phyloP scores from a whole-genome alignment of 2,797 vertebrate genomes.

The Heterohyrax brucei region DNA sequence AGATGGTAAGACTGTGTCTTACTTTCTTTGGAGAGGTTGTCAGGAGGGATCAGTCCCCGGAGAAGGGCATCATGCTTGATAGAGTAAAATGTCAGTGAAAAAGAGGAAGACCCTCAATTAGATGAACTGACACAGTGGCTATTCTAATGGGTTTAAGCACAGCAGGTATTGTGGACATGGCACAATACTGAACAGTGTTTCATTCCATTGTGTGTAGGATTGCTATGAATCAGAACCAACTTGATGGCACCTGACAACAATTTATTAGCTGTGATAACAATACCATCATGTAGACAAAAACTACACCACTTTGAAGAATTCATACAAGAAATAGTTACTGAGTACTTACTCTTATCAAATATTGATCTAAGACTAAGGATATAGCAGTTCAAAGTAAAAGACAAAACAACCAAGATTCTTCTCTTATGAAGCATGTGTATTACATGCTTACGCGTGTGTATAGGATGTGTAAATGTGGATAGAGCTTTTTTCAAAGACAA shows the following conservation, averaged over 20 bases:
- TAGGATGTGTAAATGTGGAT: rapidly evolving
- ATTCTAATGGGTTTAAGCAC: too few species aligned
- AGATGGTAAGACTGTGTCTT: too few species aligned
- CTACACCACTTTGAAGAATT: not conserved
- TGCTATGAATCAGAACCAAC: too few species aligned
- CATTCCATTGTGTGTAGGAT: too few species aligned
- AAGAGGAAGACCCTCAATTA: too few species aligned
- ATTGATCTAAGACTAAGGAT: not conserved
- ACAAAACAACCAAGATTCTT: not conserved
- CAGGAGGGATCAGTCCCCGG: too few species aligned
- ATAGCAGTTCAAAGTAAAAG: not conserved
- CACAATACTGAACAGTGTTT: too few species aligned
- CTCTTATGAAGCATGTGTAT: not conserved
- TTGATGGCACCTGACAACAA: not conserved
- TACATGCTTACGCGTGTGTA: not conserved
- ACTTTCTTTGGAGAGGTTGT: too few species aligned
- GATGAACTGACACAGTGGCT: too few species aligned
- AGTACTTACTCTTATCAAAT: not conserved
- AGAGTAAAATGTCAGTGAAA: too few species aligned
- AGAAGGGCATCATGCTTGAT: too few species aligned
- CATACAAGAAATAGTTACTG: not conserved
- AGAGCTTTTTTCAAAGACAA: not conserved
- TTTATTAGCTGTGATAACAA: not conserved
- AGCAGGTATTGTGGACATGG: too few species aligned
- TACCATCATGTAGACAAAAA: not conserved